Conservation (phyloP, 2,113 vertebrate genomes). For the Nycticebus coucang region DNA sequence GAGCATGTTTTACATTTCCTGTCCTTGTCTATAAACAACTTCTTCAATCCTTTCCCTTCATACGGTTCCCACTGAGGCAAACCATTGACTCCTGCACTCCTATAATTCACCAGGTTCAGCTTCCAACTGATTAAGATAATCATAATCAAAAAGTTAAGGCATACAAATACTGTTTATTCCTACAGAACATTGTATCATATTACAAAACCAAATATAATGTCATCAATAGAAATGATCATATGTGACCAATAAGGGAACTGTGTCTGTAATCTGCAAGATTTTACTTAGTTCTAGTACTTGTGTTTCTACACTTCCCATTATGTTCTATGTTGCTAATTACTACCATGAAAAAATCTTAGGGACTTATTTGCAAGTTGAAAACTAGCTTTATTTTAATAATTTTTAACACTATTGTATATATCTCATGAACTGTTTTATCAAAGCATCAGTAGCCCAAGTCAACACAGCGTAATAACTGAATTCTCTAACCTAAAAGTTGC, state of each 20-base stretch:
- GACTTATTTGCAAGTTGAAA: not conserved
- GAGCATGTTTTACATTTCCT: not conserved
- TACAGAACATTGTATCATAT: not conserved
- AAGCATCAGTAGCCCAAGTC: not conserved
- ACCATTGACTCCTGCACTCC: not conserved
- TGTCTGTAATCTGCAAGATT: not conserved
- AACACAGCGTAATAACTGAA: not conserved
- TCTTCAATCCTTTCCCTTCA: not conserved
- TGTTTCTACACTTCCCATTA: not conserved
- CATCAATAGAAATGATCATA: not conserved
- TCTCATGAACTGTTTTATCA: not conserved
- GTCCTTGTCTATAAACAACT: not conserved
- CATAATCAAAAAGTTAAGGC: not conserved
- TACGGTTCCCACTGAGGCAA: not conserved
- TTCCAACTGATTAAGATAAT: not conserved
- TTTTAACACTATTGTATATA: not conserved
- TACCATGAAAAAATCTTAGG: not conserved
- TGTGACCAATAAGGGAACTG: not conserved
- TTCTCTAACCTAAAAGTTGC: not conserved
- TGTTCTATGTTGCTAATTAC: not conserved
- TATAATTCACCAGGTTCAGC: not conserved
- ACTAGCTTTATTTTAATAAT: not conserved
- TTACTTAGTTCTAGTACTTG: not conserved
- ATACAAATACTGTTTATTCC: not conserved
- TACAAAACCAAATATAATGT: not conserved